Evolutionary conservation across 1,140 invertebrate species (phyloP), one percentile per base, ranked within the genome.

Genomic region (Micrasema minimum): DNA sequence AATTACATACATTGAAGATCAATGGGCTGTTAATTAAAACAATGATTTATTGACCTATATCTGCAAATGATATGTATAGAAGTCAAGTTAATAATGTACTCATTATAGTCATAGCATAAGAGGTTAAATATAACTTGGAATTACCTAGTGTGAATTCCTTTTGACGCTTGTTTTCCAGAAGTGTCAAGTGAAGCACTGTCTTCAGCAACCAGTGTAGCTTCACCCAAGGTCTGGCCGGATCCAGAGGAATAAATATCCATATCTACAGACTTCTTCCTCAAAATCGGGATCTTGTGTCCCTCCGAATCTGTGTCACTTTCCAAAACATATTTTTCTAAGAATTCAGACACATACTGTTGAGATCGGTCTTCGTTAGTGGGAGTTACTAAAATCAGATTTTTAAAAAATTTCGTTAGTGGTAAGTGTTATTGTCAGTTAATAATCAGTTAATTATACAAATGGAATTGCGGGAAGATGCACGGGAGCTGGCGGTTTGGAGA

Each of bases 251-350:
- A 35, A 12, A 59, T 26, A 12, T 65, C 69, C 20, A 64, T 55
- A 10, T 64, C 45, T n/a, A 69, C 18, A 37, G 46, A 68, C 16
- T 70, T 72, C 62, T 72, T 76, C 75, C 81, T 81, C 65, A 85
- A 77, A 31, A 85, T 77, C 10, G 85, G 81, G 46, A 84, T 80
- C 75, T 81, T 81, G 2, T 85, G 82, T 0, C 84, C 88, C 72
- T 90, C 88, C 3, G 86, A 87, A 57, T 88, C 86, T 0, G 88
- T 89, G 76, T 90, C 87, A 38, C 88, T 88, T 76, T 91, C 89
- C 77, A 89, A 80, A 2, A 89, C 87, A 79, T 90, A 91, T 75
- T 88, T 85, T 72, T 90, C 89, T 14, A 90, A 77, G 78, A 90
- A 89, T 53, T 87, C 87, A 7, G 89, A 86, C 66, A 89, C 87